These are phyloP conservation scores for Exephanes ischioxanthus DNA, from an alignment of 2,888 invertebrate genomes.

Conservation along the genomic window DNA sequence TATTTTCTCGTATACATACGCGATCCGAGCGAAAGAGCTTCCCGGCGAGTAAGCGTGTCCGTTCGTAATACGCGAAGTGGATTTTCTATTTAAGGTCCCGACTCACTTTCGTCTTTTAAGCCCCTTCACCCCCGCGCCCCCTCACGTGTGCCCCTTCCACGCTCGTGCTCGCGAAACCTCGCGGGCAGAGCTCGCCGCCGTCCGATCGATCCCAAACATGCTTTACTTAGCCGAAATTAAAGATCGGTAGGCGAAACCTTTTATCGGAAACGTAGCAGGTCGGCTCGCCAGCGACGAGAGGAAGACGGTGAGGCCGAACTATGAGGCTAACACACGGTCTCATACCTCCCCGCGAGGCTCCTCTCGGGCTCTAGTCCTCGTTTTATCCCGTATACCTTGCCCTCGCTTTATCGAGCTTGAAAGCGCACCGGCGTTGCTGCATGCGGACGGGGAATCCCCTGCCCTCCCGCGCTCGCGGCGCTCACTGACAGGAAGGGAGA, in stretches of 20 bases:
- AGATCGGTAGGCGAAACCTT: constrained; percentile 68
- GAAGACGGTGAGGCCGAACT: constrained; percentile 9
- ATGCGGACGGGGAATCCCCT: constrained; percentile 45
- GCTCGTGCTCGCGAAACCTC: background rate
- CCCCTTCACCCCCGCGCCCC: background rate
- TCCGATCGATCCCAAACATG: constrained; percentile 67
- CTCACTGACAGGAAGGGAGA: constrained; percentile 52
- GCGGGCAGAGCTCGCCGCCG: constrained; percentile 13
- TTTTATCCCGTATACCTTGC: constrained; percentile 39
- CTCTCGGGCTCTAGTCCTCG: constrained; percentile 31
- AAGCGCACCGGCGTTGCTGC: constrained; percentile 65
- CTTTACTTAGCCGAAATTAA: constrained; percentile 76
- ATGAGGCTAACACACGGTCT: constrained; percentile 32
- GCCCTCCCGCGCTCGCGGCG: constrained; percentile 14
- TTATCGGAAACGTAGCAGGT: constrained; percentile 62
- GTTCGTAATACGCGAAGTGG: constrained; percentile 65
- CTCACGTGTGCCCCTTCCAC: background rate
- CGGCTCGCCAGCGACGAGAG: constrained; percentile 34
- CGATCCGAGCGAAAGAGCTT: constrained; percentile 34
- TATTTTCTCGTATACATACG: constrained; percentile 37
- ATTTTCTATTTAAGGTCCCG: constrained; percentile 70
- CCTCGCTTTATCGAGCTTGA: constrained; percentile 60
- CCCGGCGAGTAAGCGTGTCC: constrained; percentile 56
- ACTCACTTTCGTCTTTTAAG: constrained; percentile 56
- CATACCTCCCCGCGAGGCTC: constrained; percentile 24